Conservation (phyloP, 2,113 vertebrate species). For the Mastomys natalensis region DNA sequence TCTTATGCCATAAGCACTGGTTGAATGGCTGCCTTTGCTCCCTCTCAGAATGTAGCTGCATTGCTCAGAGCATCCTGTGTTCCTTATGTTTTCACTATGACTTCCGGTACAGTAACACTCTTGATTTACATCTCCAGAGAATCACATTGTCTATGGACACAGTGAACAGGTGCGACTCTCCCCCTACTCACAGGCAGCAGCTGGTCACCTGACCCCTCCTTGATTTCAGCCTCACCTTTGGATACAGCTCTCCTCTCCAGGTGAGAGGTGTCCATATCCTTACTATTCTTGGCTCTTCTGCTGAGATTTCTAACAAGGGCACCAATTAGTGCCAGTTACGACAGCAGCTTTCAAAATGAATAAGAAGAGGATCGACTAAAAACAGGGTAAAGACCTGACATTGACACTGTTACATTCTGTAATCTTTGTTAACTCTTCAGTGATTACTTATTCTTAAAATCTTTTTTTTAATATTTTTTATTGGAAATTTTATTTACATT, state of each 20-base stretch:
- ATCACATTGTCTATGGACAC: not conserved
- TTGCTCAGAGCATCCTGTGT: not conserved
- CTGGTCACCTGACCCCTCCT: slow-evolving; percentile 33
- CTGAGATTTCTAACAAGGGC: slow-evolving; percentile 73
- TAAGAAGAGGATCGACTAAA: slow-evolving; percentile 28
- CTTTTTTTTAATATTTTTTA: too few relatives aligned
- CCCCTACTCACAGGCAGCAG: not conserved
- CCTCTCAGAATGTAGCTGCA: not conserved
- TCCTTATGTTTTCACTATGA: slow-evolving; percentile 37
- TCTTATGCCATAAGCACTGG: not conserved
- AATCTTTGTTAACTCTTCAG: slow-evolving; percentile 25
- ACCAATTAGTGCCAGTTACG: slow-evolving; percentile 72
- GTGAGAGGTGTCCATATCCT: slow-evolving; percentile 58
- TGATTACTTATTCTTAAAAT: slow-evolving; percentile 15
- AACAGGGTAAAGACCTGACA: slow-evolving; percentile 26
- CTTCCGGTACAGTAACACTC: not conserved
- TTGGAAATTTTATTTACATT: too few relatives aligned
- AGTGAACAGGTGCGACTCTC: slow-evolving; percentile 9
- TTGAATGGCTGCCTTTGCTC: not conserved
- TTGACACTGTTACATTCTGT: not conserved
- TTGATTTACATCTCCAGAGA: slow-evolving; percentile 61
- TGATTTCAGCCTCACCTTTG: slow-evolving; percentile 56
- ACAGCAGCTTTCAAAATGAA: slow-evolving; percentile 61
- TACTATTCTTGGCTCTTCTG: slow-evolving; percentile 59
- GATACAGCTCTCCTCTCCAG: slow-evolving; percentile 31